Conservation (phyloP, 1,140 invertebrate species). For the Pemphigus obesinymphae region DNA sequence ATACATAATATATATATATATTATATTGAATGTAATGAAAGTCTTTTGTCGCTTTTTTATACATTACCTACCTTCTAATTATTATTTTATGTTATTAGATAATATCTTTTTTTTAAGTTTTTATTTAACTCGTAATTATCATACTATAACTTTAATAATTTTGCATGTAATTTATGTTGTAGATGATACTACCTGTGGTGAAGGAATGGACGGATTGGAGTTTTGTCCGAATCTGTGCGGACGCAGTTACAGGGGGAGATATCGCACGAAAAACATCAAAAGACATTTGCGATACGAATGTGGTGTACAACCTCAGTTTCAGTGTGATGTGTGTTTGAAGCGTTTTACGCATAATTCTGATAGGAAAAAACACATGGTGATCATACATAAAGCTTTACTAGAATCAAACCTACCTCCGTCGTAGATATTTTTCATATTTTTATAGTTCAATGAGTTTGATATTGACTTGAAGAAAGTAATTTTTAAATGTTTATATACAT, state of each 20-base stretch:
- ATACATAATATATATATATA: too few species aligned
- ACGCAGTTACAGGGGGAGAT: constrained; percentile 34
- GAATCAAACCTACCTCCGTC: not conserved
- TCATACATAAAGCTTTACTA: not conserved
- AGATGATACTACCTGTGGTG: not conserved
- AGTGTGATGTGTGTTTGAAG: constrained; percentile 50
- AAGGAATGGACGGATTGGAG: not conserved
- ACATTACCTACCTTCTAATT: not conserved
- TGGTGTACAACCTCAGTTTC: constrained; percentile 51
- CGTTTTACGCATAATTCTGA: constrained; percentile 44
- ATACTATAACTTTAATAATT: too few species aligned
- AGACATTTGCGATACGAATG: constrained; percentile 52
- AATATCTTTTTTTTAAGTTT: not conserved
- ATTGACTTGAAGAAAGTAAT: too few species aligned
- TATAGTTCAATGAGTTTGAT: not conserved
- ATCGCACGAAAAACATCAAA: constrained; percentile 51
- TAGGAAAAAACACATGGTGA: constrained; percentile 44
- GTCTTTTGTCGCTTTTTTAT: too few species aligned
- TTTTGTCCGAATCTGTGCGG: constrained; percentile 31
- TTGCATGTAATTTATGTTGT: not conserved
- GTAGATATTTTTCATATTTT: not conserved
- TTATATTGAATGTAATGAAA: too few species aligned
- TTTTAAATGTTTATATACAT: too few species aligned
- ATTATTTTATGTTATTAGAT: not conserved
- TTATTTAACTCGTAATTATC: too few species aligned